Base-by-base conservation (phyloP, 2,113 vertebrate genomes). In the Aptenodytes patagonicus region DNA sequence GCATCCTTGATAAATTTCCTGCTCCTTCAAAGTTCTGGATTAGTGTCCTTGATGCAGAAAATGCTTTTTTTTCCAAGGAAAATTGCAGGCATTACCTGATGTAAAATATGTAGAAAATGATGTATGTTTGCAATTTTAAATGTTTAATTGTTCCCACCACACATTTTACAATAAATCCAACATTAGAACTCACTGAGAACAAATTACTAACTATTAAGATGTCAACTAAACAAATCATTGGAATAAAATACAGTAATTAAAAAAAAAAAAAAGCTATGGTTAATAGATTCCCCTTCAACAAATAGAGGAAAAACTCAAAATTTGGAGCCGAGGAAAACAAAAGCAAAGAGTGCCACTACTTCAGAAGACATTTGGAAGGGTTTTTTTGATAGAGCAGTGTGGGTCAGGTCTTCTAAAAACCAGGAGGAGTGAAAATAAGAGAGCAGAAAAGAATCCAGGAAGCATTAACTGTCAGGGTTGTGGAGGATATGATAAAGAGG, bases 41-140 rank as follows among this genome's bases (percentile, higher is more conserved):
- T 95, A 54, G 9, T 90, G 40, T 65, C 73, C 84, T 95, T 79
- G 31, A 90, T 69, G 61, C 17, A 94, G 28, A 95, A 97, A 97
- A 87, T 38, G 8, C 4, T 28, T 13, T 40, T 47, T 58, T 32
- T n/a, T 19, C 6, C 19, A 54, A 69, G 58, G 28, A 81, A 88
- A 91, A 72, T 47, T 78, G 16, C 34, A 90, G 60, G 15, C n/a
- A 58, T 57, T 90, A n/a, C 54, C 60, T 87, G 25, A 86, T 54
- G 46, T 60, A 75, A 92, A 93, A 87, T 83, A 49, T 28, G 10
- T 29, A 85, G 36, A 54, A 89, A 95, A 88, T 76, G 1, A 84
- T 14, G 11, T 16, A 46, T 80, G 25, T 31, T 92, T 89, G 58
- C 15, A 90, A 77, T 77, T 93, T 73, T 54, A 24, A 81, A 40